Evolutionary conservation across 1,140 invertebrate species (phyloP).

Genomic region (Trissolcus basalis): DNA sequence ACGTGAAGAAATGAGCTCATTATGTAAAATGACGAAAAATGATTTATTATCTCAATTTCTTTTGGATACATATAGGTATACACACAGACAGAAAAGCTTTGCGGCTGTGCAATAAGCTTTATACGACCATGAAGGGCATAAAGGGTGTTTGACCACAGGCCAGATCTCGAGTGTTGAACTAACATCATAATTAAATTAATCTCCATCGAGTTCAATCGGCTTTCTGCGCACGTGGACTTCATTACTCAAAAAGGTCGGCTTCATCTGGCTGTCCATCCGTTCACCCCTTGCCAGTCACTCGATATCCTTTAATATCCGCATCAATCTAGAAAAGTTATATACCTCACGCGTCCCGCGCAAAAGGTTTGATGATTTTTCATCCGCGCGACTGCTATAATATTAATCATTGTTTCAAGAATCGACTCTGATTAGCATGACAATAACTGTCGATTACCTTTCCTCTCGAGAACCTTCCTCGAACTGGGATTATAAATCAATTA

Average conservation of each 20-base stretch:
- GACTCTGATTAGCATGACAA: constrained; percentile 17
- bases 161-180: constrained; percentile 75
- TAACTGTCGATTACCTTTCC: constrained; percentile 29
- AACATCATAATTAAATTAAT: constrained; percentile 78
- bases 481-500: constrained; percentile 14
- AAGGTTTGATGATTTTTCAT: constrained; percentile 17
- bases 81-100: constrained; percentile 50
- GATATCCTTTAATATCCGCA: constrained; percentile 40
- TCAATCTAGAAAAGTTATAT: constrained; percentile 20
- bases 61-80: constrained; percentile 14
- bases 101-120: constrained; percentile 69
- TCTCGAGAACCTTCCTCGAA: constrained; percentile 3
- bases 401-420: constrained; percentile 8
- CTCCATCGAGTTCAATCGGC: constrained; percentile 59
- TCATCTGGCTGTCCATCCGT: constrained; percentile 56
- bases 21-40: no score
- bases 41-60: no score
- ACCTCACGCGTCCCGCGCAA: not conserved
- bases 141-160: constrained; percentile 72
- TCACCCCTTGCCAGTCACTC: constrained; percentile 46
- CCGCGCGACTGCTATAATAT: constrained; percentile 2
- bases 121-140: constrained; percentile 69
- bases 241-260: constrained; percentile 65
- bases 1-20: no score
- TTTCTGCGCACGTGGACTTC: constrained; percentile 42